phyloP scores from a whole-genome alignment of 2,797 vertebrate genomes.

The Sparidentex hasta region DNA sequence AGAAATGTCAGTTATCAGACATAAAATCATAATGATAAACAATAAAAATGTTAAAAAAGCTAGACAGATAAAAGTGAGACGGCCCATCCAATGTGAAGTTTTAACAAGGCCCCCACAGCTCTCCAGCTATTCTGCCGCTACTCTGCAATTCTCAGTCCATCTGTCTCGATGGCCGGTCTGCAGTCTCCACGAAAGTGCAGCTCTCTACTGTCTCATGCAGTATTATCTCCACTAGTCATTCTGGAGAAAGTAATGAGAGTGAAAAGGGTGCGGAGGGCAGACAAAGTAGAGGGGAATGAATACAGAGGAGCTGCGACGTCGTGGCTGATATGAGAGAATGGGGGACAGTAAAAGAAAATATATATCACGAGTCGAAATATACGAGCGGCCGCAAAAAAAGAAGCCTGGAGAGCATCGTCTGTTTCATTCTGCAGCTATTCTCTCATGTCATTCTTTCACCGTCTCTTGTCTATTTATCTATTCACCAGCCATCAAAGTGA shows the following conservation, averaged over 20 bases:
- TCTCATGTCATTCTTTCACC: constrained; percentile 31
- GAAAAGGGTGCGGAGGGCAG: constrained; percentile 44
- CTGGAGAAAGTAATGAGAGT: constrained; percentile 57
- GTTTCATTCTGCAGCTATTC: constrained; percentile 35
- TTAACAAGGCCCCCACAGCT: constrained; percentile 43
- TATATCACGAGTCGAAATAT: constrained; percentile 48
- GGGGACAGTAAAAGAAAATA: constrained; percentile 33
- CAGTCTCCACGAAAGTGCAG: constrained; percentile 26
- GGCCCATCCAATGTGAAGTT: constrained; percentile 43
- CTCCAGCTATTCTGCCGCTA: constrained; percentile 33
- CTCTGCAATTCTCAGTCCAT: constrained; percentile 53
- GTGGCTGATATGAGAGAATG: constrained; percentile 40
- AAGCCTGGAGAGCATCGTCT: constrained; percentile 25
- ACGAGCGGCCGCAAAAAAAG: constrained; percentile 40
- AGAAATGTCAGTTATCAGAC: constrained; percentile 11
- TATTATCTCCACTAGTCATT: constrained; percentile 57
- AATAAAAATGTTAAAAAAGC: constrained; percentile 10
- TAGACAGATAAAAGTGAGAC: constrained; percentile 12
- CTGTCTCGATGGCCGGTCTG: constrained; percentile 53
- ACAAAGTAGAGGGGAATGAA: constrained; percentile 48
- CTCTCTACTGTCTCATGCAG: constrained; percentile 31
- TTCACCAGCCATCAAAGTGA: constrained; percentile 37
- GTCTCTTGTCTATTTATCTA: constrained; percentile 35
- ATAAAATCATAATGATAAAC: constrained; percentile 15
- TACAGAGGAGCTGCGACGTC: constrained; percentile 43